phyloP scores from a whole-genome alignment of 2,113 vertebrate genomes.

The Acinonyx jubatus region DNA sequence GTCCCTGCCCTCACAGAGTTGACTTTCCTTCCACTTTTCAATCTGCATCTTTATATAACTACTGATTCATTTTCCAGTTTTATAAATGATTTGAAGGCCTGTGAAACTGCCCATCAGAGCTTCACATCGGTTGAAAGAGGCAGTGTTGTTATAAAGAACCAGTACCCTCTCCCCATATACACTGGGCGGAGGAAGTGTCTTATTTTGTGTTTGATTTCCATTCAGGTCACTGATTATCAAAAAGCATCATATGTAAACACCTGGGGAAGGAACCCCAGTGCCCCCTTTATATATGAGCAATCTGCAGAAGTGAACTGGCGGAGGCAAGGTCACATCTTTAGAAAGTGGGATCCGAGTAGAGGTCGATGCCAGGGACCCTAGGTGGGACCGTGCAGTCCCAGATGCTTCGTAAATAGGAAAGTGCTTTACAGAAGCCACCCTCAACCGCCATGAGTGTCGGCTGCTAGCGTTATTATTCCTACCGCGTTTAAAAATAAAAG shows the following conservation, averaged over 20 bases:
- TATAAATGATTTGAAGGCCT: not conserved
- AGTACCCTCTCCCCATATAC: not conserved
- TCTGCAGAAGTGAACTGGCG: not conserved
- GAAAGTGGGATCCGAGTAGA: not conserved
- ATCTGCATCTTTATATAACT: not conserved
- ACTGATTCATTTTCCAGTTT: not conserved
- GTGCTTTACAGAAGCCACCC: not conserved
- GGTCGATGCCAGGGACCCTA: too few relatives aligned
- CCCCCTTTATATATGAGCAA: not conserved
- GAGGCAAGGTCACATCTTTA: not conserved
- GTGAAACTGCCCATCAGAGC: not conserved
- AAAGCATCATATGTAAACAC: not conserved
- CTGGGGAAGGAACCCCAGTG: too few relatives aligned
- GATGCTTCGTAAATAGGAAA: not conserved
- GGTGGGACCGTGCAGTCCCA: not conserved
- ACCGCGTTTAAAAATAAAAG: not conserved
- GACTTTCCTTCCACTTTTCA: not conserved
- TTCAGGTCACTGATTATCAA: not conserved
- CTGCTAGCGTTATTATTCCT: not conserved
- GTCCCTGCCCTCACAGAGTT: not conserved
- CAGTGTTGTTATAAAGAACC: not conserved
- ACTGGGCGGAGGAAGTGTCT: fast-evolving
- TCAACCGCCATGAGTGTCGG: not conserved
- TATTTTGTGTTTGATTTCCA: not conserved
- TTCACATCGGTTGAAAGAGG: not conserved